These are phyloP conservation scores for Echinarachnius parma DNA, from an alignment of 53 echinoderm and acorn worm species.

Conservation along the genomic window DNA sequence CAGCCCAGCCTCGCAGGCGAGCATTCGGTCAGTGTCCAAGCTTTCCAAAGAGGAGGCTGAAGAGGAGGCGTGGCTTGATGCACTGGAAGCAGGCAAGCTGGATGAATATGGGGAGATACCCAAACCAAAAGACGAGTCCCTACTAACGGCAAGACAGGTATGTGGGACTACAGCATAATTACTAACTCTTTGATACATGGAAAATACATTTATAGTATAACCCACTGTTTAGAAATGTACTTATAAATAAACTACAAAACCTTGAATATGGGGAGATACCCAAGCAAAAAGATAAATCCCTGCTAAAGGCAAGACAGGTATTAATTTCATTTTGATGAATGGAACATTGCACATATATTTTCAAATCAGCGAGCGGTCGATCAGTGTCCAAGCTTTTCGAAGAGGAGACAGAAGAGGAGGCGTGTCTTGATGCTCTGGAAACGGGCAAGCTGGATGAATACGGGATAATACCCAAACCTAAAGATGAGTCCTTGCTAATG, in stretches of 20 bases:
- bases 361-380: constrained; percentile 4
- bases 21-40: constrained; percentile 17
- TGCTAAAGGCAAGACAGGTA: constrained; percentile 91
- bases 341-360: no score
- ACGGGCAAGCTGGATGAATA: constrained; percentile 88
- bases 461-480: constrained; percentile 80
- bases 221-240: no score
- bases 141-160: constrained; percentile 93
- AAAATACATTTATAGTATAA: no score
- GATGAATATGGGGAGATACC: constrained; percentile 90
- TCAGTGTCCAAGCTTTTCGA: constrained; percentile 31
- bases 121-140: constrained; percentile 76
- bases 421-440: constrained; percentile 91
- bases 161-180: no score
- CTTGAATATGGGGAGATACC: constrained; percentile 78
- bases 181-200: no score
- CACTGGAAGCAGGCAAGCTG: constrained; percentile 88
- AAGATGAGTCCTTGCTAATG: constrained; percentile 77
- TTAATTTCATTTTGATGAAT: no score
- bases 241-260: no score
- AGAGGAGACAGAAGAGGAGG: constrained; percentile 86
- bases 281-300: not conserved
- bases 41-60: constrained; percentile 64
- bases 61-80: constrained; percentile 94
- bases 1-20: constrained; percentile 13